phyloP scores from a whole-genome alignment of 2,888 invertebrate genomes.

The Epinotia ramella region DNA sequence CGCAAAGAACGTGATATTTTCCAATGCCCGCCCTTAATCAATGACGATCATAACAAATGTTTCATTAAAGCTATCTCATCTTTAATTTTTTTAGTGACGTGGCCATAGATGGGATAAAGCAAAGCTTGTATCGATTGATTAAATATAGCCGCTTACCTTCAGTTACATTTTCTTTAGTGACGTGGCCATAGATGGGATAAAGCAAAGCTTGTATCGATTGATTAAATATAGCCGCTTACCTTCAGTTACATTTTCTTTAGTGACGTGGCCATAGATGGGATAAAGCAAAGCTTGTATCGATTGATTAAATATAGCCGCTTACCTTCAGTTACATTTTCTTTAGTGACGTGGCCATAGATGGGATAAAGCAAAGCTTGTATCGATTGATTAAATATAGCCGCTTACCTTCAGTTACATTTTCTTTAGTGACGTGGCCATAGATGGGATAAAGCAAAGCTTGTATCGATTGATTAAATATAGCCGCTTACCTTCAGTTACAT shows the following conservation, averaged over 20 bases:
- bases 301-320: slow-evolving; percentile 35
- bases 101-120: background rate
- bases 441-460: background rate
- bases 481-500: slow-evolving; percentile 76
- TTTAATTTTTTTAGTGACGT: no score
- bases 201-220: background rate
- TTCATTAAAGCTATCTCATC: no score
- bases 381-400: background rate
- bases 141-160: slow-evolving; percentile 66
- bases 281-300: background rate
- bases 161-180: slow-evolving; percentile 81
- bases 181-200: background rate
- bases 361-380: background rate
- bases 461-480: background rate
- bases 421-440: slow-evolving; percentile 68
- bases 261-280: background rate
- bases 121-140: background rate
- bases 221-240: slow-evolving; percentile 63
- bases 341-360: slow-evolving; percentile 57
- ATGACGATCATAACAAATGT: no score
- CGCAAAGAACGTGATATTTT: no score
- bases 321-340: slow-evolving; percentile 83
- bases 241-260: slow-evolving; percentile 82
- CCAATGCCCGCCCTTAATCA: no score
- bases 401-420: slow-evolving; percentile 79